Conservation (phyloP, 2,113 vertebrate species). For the Calyptommatus sinebrachiatus region DNA sequence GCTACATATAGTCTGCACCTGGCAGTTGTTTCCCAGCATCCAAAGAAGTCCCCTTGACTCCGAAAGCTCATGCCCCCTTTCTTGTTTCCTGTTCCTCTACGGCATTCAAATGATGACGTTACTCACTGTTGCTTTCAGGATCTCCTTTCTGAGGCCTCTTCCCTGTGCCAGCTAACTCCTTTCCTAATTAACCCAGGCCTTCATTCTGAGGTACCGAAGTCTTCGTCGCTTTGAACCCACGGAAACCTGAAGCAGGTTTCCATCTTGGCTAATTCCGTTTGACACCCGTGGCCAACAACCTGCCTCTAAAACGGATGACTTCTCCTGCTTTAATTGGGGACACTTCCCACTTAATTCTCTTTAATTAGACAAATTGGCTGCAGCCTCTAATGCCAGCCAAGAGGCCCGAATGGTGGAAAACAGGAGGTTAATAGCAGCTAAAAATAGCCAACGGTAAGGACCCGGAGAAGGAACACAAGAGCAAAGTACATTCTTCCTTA, state of each 20-base stretch:
- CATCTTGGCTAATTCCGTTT: constrained; percentile 18
- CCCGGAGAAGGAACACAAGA: background rate
- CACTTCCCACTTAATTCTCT: constrained; percentile 38
- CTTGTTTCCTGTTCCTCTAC: too few species aligned
- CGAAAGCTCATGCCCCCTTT: too few species aligned
- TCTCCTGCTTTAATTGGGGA: constrained; percentile 38
- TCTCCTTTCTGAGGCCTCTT: background rate
- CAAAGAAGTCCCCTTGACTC: background rate
- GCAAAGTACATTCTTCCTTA: constrained; percentile 8
- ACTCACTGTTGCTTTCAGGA: background rate
- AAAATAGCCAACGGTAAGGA: constrained; percentile 22
- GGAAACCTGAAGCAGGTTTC: background rate
- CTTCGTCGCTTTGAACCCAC: background rate
- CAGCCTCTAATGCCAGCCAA: constrained; percentile 16
- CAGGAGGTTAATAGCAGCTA: constrained; percentile 41
- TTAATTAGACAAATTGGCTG: constrained; percentile 43
- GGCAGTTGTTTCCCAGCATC: background rate
- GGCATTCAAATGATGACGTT: background rate
- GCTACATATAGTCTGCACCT: background rate
- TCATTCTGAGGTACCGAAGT: background rate
- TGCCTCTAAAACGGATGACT: constrained; percentile 16
- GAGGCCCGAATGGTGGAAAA: constrained; percentile 20
- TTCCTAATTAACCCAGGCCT: background rate
- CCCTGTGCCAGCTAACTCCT: background rate
- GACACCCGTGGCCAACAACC: constrained; percentile 33